Evolutionary conservation across 2,888 invertebrate species (phyloP).

Genomic region (Coronaproctus castanopsis): DNA sequence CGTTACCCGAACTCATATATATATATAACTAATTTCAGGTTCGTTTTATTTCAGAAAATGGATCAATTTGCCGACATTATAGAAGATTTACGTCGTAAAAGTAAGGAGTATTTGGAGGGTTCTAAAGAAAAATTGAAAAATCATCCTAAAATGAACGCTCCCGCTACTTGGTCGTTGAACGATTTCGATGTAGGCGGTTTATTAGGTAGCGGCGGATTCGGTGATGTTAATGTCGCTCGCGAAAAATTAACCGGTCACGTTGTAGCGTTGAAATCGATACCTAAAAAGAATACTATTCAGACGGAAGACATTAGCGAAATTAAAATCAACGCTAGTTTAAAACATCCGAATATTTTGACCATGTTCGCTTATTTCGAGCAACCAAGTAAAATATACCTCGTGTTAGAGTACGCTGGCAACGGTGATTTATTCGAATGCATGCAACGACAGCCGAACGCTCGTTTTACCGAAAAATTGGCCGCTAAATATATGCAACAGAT

Average conservation of each 20-base stretch:
- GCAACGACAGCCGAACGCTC: conserved; percentile 37
- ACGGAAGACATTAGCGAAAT: conserved; percentile 56
- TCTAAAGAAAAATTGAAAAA: no score
- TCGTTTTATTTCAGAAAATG: no score
- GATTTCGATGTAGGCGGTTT: conserved; percentile 72
- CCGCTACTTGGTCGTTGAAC: no score
- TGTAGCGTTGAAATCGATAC: conserved; percentile 47
- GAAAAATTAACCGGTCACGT: conserved; percentile 58
- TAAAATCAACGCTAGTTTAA: no score
- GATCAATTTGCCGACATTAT: no score
- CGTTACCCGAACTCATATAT: no score
- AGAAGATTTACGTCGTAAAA: no score
- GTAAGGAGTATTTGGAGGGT: no score
- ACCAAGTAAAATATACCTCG: conserved; percentile 60
- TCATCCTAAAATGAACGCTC: no score
- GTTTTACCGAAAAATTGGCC: conserved; percentile 37
- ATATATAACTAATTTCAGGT: no score
- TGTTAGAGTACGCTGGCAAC: conserved; percentile 66
- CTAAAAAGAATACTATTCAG: conserved; percentile 89
- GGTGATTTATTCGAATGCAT: conserved; percentile 71
- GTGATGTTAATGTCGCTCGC: conserved; percentile 69
- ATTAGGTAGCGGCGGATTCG: conserved; percentile 84
- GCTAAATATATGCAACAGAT: conserved; percentile 72
- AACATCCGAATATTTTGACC: conserved; percentile 67
- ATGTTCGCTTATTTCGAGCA: conserved; percentile 78